A percentile compares a stretch with the other conserved stretches of the same genome.
phyloP scores from a whole-genome alignment of 2,113 vertebrate genomes.

The Naja naja region DNA sequence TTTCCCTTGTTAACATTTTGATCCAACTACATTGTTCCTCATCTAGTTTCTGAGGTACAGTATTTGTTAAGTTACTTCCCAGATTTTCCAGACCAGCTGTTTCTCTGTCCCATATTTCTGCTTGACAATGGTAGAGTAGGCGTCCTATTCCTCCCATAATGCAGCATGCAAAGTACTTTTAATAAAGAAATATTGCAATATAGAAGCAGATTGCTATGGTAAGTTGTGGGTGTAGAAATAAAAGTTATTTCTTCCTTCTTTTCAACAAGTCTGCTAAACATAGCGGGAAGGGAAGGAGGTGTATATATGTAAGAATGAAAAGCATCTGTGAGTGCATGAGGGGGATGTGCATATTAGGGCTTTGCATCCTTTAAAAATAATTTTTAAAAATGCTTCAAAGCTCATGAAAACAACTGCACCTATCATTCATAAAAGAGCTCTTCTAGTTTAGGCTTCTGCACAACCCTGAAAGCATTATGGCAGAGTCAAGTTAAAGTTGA shows the following conservation, averaged over 20 bases:
- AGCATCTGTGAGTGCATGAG: neutral
- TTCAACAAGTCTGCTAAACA: neutral
- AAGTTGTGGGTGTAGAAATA: neutral
- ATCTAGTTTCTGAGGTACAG: neutral
- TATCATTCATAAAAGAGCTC: neutral
- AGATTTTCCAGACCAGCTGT: neutral
- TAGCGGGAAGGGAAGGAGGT: neutral
- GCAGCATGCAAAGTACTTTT: neutral
- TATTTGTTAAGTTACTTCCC: neutral
- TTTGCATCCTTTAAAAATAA: neutral
- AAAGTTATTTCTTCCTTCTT: neutral
- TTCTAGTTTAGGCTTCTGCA: neutral
- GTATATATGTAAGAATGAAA: neutral
- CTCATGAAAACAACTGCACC: neutral
- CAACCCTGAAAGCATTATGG: neutral
- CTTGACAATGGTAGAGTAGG: neutral
- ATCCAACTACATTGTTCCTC: neutral
- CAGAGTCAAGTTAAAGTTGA: neutral
- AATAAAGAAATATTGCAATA: neutral
- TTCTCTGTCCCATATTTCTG: neutral
- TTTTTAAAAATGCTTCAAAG: neutral
- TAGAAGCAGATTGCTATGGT: neutral
- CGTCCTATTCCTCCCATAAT: neutral
- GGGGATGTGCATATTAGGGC: neutral
- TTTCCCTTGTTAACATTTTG: neutral